Evolutionary conservation across 2,113 vertebrate genomes (phyloP).

Genomic region (Hyperopisus bebe): DNA sequence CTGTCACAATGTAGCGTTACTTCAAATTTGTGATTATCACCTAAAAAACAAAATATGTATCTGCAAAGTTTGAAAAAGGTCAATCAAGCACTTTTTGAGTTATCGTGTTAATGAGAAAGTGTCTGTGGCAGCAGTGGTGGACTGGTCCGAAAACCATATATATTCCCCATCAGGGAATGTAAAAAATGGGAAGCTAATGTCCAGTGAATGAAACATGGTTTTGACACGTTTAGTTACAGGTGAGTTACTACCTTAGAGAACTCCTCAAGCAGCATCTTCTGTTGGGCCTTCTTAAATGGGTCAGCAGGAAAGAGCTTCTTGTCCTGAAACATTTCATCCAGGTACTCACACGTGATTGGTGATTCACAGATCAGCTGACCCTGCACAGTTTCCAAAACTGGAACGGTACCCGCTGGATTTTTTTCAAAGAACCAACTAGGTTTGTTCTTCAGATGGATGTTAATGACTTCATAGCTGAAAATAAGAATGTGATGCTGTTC

Average conservation of each 20-base stretch:
- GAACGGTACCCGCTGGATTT: conserved; percentile 72
- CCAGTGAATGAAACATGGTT: neutral
- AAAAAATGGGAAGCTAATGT: neutral
- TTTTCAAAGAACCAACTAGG: conserved; percentile 85
- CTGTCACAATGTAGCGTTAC: no score
- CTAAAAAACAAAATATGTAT: neutral
- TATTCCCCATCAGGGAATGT: neutral
- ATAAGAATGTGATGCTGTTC: neutral
- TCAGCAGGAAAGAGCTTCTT: conserved; percentile 72
- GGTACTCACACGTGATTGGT: conserved; percentile 78
- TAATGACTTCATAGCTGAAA: conserved; percentile 73
- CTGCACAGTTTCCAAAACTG: conserved; percentile 70
- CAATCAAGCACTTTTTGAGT: neutral
- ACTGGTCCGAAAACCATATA: neutral
- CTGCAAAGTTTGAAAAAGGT: neutral
- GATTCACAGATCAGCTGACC: conserved; percentile 83
- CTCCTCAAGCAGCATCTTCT: conserved; percentile 77
- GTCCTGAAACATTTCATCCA: conserved; percentile 79
- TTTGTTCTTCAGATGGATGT: conserved; percentile 82
- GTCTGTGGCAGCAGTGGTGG: neutral
- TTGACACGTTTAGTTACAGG: no score
- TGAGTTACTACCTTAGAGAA: conserved; percentile 72
- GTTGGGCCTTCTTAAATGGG: conserved; percentile 74
- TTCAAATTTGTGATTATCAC: no score
- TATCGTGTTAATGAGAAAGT: neutral